These are phyloP conservation scores for Diplazon laetatorius DNA, from an alignment of 2,888 invertebrate species.

Conservation along the genomic window DNA sequence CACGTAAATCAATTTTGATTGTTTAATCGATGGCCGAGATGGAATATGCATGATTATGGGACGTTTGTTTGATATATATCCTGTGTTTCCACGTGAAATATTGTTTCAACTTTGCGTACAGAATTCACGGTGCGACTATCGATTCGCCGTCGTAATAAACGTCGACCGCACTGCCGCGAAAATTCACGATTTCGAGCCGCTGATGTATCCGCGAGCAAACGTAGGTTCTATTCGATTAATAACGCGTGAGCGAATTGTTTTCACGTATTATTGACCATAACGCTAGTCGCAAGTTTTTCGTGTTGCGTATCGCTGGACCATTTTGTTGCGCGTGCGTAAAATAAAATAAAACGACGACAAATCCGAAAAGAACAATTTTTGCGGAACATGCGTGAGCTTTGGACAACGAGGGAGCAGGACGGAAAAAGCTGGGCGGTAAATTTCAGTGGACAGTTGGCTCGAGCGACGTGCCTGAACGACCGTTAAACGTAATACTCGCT, in stretches of 20 bases:
- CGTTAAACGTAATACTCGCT: constrained; percentile 62
- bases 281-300: neutral
- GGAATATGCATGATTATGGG: constrained; percentile 14
- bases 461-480: constrained; percentile 59
- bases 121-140: constrained; percentile 59
- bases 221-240: constrained; percentile 53
- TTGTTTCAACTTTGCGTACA: constrained; percentile 36
- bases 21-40: constrained; percentile 30
- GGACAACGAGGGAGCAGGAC: constrained; percentile 43
- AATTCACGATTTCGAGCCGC: constrained; percentile 30
- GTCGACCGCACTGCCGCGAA: constrained; percentile 28
- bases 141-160: constrained; percentile 36
- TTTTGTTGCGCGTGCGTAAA: constrained; percentile 26
- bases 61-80: constrained; percentile 37
- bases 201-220: constrained; percentile 51
- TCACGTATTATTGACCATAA: constrained; percentile 43
- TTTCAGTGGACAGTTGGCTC: constrained; percentile 62
- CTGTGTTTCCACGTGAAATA: constrained; percentile 24
- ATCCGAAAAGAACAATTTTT: constrained; percentile 29
- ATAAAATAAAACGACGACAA: constrained; percentile 26
- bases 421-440: constrained; percentile 57
- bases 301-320: neutral
- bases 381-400: constrained; percentile 33
- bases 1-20: neutral
- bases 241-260: constrained; percentile 40